Evolutionary conservation across 2,797 vertebrate species (phyloP).

Genomic region (Scleropages formosus): DNA sequence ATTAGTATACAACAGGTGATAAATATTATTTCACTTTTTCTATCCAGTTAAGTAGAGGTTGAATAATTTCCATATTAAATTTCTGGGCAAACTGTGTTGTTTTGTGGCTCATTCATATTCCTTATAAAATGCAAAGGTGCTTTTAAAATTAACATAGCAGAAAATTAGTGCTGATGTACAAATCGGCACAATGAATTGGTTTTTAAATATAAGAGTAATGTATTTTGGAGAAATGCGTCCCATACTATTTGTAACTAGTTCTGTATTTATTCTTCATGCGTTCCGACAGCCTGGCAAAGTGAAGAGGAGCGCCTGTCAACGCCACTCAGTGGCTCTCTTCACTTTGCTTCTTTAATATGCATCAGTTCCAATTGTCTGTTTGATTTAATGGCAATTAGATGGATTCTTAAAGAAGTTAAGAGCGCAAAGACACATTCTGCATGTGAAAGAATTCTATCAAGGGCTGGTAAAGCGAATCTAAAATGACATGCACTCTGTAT

Average conservation of each 20-base stretch:
- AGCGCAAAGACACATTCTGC: not conserved
- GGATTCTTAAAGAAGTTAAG: not conserved
- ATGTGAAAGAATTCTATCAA: no score
- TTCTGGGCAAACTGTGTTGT: conserved; percentile 42
- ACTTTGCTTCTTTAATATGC: conserved; percentile 35
- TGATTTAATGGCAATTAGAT: conserved; percentile 36
- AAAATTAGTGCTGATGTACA: conserved; percentile 40
- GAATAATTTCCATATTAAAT: conserved; percentile 24
- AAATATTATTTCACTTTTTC: not conserved
- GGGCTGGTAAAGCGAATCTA: no score
- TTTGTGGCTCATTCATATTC: conserved; percentile 49
- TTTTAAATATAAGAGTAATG: conserved; percentile 27
- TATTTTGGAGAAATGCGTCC: conserved; percentile 27
- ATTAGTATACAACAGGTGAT: no score
- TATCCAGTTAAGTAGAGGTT: conserved; percentile 8
- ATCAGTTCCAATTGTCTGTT: conserved; percentile 37
- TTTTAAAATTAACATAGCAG: conserved; percentile 50
- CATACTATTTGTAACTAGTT: conserved; percentile 30
- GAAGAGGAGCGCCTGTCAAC: conserved; percentile 44
- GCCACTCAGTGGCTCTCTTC: conserved; percentile 45
- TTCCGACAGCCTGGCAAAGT: conserved; percentile 44
- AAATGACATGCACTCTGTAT: not conserved
- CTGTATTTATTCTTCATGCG: conserved; percentile 39
- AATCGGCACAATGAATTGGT: conserved; percentile 47
- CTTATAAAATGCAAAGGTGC: conserved; percentile 37